phyloP scores from a whole-genome alignment of 1,140 invertebrate genomes.

The Gryllus bimaculatus region DNA sequence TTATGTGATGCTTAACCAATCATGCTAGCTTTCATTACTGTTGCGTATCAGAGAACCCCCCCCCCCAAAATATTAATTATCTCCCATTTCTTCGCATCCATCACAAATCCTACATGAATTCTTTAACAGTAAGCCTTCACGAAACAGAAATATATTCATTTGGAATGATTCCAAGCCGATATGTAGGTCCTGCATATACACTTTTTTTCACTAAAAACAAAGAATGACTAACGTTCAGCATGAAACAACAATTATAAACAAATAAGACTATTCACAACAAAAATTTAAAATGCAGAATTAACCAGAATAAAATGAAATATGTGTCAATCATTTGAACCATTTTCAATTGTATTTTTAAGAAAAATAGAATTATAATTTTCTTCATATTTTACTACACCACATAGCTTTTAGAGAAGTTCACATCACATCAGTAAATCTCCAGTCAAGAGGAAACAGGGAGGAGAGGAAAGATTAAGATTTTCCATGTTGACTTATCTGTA shows the following conservation, averaged over 20 bases:
- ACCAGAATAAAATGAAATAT: not conserved
- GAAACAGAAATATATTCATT: not conserved
- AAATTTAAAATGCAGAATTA: not conserved
- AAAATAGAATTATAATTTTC: not conserved
- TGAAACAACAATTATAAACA: not conserved
- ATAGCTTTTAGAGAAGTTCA: not conserved
- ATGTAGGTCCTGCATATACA: not conserved
- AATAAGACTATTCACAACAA: not conserved
- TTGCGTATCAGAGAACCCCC: not conserved
- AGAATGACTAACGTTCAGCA: not conserved
- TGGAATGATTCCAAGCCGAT: conserved; percentile 3
- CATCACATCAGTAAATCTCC: not conserved
- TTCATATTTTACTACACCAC: not conserved
- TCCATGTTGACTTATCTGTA: not conserved
- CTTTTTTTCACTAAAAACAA: not conserved
- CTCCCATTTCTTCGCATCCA: not conserved
- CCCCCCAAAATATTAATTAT: not conserved
- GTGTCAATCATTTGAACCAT: not conserved
- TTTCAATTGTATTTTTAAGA: not conserved
- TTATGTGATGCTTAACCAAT: not conserved
- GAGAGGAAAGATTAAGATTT: not conserved
- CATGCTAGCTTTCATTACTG: not conserved
- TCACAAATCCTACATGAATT: not conserved
- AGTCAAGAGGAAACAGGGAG: not conserved
- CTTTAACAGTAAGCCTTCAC: not conserved